A percentile compares a stretch with the other conserved stretches of the same genome.
Conservation (phyloP, 2,113 vertebrate species). For the Hippolais icterina region DNA sequence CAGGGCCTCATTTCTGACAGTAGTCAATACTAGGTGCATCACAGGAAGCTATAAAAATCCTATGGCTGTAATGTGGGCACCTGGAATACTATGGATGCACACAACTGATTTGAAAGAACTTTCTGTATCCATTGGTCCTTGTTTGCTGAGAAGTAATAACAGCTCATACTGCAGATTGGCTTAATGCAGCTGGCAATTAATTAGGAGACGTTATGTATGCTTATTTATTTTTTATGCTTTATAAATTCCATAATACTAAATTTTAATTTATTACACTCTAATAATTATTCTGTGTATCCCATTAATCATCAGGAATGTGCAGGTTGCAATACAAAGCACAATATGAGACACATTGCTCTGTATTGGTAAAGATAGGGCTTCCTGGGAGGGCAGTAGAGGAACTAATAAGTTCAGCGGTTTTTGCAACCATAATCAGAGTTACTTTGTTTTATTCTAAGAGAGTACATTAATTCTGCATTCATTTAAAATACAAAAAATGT, state of each 20-base stretch:
- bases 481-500: neutral
- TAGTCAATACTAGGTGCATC: neutral
- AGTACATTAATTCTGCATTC: rapidly evolving
- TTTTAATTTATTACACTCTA: neutral
- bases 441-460: neutral
- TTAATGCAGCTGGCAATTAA: neutral
- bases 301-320: neutral
- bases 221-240: neutral
- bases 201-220: neutral
- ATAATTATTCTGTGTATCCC: neutral
- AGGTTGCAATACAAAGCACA: neutral
- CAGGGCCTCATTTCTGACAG: neutral
- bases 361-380: neutral
- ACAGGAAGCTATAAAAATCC: neutral
- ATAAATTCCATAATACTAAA: neutral
- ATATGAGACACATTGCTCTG: neutral
- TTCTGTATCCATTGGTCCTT: neutral
- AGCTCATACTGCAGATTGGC: neutral
- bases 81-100: neutral
- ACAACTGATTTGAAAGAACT: neutral
- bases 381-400: neutral
- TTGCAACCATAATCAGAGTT: neutral
- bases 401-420: neutral
- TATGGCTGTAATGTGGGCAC: neutral
- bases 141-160: neutral